These are phyloP conservation scores for Apistogramma diplotaenia DNA, from an alignment of 2,113 vertebrate species.

Conservation along the genomic window DNA sequence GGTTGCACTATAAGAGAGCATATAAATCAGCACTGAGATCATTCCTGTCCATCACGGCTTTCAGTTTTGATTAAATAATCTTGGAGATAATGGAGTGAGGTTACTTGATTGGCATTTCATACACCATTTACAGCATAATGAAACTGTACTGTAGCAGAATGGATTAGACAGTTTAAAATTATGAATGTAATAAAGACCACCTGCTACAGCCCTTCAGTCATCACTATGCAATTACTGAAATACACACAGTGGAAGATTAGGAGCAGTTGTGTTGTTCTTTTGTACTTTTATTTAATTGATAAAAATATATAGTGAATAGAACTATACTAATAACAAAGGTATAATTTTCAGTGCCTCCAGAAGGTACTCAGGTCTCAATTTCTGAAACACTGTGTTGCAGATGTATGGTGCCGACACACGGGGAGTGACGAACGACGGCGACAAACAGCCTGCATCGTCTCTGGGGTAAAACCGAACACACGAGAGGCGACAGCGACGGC, in stretches of 20 bases:
- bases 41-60: not conserved
- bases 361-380: not conserved
- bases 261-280: not conserved
- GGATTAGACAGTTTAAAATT: not conserved
- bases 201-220: not conserved
- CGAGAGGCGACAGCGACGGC: too few relatives aligned
- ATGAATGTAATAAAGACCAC: not conserved
- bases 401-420: too few relatives aligned
- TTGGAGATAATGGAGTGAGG: not conserved
- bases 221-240: not conserved
- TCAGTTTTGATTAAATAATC: not conserved
- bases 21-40: not conserved
- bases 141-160: not conserved
- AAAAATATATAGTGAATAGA: not conserved
- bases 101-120: not conserved
- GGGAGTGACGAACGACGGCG: too few relatives aligned
- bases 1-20: constrained; percentile 77
- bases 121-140: not conserved
- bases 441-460: too few relatives aligned
- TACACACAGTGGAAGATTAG: not conserved
- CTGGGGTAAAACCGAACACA: too few relatives aligned
- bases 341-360: not conserved
- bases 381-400: not conserved
- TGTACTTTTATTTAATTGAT: not conserved
- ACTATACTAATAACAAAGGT: not conserved